phyloP scores from a whole-genome alignment of 2,797 vertebrate genomes.

The Cynodonichthys magdalenae region DNA sequence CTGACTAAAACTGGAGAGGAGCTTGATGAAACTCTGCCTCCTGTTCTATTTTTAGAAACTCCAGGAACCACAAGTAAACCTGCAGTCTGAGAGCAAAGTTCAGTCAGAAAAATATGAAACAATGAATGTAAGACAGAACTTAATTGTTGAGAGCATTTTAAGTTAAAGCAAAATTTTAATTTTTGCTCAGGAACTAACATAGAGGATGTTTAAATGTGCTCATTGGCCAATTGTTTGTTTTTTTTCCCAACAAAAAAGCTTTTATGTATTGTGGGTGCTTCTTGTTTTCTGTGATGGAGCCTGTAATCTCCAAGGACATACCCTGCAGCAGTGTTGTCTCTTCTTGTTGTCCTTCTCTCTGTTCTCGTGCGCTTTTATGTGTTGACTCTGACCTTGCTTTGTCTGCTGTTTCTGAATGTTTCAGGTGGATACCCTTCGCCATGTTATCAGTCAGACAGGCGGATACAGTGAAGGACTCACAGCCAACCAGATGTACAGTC shows the following conservation, averaged over 20 bases:
- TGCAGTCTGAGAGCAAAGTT: too few relatives aligned
- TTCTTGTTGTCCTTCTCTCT: slow-evolving; percentile 41
- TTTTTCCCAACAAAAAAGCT: slow-evolving; percentile 9
- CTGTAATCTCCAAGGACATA: slow-evolving; percentile 28
- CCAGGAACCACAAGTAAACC: too few relatives aligned
- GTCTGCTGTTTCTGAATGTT: slow-evolving; percentile 76
- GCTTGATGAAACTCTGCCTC: too few relatives aligned
- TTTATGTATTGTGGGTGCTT: slow-evolving; percentile 11
- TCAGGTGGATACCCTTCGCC: slow-evolving; percentile 99
- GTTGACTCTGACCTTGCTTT: slow-evolving; percentile 75
- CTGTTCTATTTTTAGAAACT: too few relatives aligned
- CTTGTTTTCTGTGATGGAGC: slow-evolving; percentile 21
- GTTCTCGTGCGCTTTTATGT: slow-evolving; percentile 29
- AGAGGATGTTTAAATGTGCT: background rate
- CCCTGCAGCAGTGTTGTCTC: slow-evolving; percentile 35
- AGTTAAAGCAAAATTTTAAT: too few relatives aligned
- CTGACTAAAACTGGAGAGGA: too few relatives aligned
- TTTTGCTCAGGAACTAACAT: too few relatives aligned
- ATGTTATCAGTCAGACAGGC: slow-evolving; percentile 99
- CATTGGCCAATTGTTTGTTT: slow-evolving; percentile 2
- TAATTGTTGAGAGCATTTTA: too few relatives aligned
- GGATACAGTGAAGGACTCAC: slow-evolving; percentile 99
- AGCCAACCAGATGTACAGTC: slow-evolving; percentile 99
- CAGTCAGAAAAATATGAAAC: too few relatives aligned
- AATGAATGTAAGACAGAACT: too few relatives aligned